Evolutionary conservation across 2,113 vertebrate genomes (phyloP), one percentile per base, ranked within the genome.

Genomic region (Gallinago media): DNA sequence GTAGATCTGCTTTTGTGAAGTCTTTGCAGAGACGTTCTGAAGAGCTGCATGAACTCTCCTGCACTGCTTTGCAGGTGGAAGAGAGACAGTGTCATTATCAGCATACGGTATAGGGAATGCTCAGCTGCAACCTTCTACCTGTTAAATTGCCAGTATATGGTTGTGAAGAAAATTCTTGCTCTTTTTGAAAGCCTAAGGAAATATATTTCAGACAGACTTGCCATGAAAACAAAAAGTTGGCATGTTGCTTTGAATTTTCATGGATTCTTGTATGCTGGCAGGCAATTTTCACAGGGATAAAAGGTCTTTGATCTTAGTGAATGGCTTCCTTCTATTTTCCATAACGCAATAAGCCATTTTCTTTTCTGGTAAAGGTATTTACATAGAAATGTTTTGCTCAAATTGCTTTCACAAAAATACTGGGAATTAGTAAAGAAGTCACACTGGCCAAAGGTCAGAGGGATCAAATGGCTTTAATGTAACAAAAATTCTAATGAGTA

Each of bases 281-380:
- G 70, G 40, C 65, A 88, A 32, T 81, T 94, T 96, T 95, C 92
- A 92, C 20, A 88, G 68, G 36, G 12, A 76, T 92, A 66, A 91
- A 94, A 91, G 19, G 40, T 19, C 56, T 97, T 95, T 95, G 63
- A 95, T 92, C 55, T 85, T 31, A 70, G 44, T 46, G 77, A 94
- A 95, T 32, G 3, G 44, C 40, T 95, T 86, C 79, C 44, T 93
- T 92, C 85, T 81, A 78, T 94, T 91, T 96, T 82, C 71, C 85
- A 31, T 87, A 90, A 72, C 29, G 67, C 9, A 75, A 86, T 65
- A 87, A 89, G 3, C 20, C n/a, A 49, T 83, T 95, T 92, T 92
- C 13, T 89, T 80, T 91, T 73, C 84, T 89, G 38, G 50, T 15
- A 55, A 63, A 93, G 47, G n/a, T 91, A 72, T 70, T 95, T 92